Evolutionary conservation across 2,888 invertebrate genomes (phyloP), one percentile per base, ranked within the genome.

Genomic region (Empis stercorea): DNA sequence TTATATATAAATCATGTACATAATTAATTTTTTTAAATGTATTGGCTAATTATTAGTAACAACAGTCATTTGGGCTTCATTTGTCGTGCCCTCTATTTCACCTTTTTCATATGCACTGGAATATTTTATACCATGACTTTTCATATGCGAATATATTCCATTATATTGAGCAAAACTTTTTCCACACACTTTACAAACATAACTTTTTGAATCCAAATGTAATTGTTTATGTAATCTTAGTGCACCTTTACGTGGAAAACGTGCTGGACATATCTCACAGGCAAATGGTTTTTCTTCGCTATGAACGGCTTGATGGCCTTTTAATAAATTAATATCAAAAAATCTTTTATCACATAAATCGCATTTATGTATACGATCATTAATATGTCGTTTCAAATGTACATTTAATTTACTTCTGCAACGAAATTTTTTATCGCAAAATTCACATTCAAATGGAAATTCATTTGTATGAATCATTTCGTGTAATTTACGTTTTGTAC

Each of bases 111-210:
- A 40, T n/a, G 40, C 40, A 23, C 20, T 40, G n/a, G 40, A 40
- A 14, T 40, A 40, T 40, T 40, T 40, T 16, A 40, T 40, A 13
- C 40, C 40, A 47, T 52, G 51, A 10, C 39, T 38, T 32, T 48
- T 52, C 48, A 48, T 50, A 39, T 52, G 51, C 15, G 48, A 50
- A 43, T 52, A 49, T 11, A 48, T 40, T 7, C 61, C 61, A 44
- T 47, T 50, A 37, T 41, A 42, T 40, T 52, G 52, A 7, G 48
- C 47, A 47, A 52, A 52, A 1, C 36, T 45, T 30, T 50, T 50
- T 2, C 43, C 44, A 39, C 52, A 52, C 11, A 47, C 47, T n/a
- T 42, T 41, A 45, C 48, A 45, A 61, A 61, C 49, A 61, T 64
- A 46, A 15, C 46, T 39, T 32, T 50, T 52, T 10, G 37, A 41